Base-by-base conservation (phyloP, 1,140 invertebrate species). In the Pararge aegeria region DNA sequence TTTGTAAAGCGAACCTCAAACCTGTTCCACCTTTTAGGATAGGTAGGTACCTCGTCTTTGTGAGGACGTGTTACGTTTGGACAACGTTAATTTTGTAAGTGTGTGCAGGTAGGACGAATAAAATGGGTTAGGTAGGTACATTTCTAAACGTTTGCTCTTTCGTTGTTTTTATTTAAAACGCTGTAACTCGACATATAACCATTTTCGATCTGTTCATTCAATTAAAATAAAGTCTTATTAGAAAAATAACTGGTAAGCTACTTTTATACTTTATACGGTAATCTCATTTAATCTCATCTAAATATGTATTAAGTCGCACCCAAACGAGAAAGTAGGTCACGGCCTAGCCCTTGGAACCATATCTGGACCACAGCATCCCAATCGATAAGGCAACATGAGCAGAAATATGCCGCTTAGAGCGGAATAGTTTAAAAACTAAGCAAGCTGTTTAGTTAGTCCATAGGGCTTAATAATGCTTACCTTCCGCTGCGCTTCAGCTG, bases 401-500 rank as follows among this genome's bases (percentile, higher is more conserved):
- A 61, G 61, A 56, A 49, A 54, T 66, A 56, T 52, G 16, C n/a
- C 13, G 27, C 50, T 34, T 34, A 34, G 10, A 12, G 0, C 29
- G 29, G 5, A 7, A 30, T 30, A 1, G 29, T 34, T 34, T 34
- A 34, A 34, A 34, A 34, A 10, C 12, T 34, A 10, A 30, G n/a
- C n/a, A n/a, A n/a, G n/a, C n/a, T n/a, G n/a, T n/a, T n/a, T n/a
- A 34, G 30, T 12, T 12, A 1, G 10, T 10, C 1, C 10, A 30
- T 12, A 3, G 9, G 3, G 30, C 0, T 12, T 55, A 9, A 29
- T 55, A 54, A 20, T 16, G 19, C 91, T 93, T 89, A 98, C 97
- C 93, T 97, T 98, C 80, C 94, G 93, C 89, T 98, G 96, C 27
- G 97, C 96, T 84, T 98, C 97, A 29, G 96, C 96, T 62, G 97